phyloP scores from a whole-genome alignment of 2,113 vertebrate genomes.

The Scopus umbretta region DNA sequence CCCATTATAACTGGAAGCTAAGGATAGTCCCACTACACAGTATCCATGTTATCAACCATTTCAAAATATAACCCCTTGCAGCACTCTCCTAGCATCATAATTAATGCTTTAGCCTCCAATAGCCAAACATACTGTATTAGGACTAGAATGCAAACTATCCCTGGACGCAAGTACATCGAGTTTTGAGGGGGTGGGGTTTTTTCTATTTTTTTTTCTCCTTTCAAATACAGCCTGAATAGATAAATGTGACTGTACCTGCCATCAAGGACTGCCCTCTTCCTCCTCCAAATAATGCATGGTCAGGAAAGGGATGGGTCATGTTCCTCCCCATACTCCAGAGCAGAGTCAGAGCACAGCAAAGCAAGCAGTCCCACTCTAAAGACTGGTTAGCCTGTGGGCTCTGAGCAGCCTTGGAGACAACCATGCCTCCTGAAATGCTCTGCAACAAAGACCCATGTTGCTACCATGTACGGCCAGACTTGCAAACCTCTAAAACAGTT shows the following conservation, averaged over 20 bases:
- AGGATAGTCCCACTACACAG: background rate
- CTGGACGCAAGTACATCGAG: background rate
- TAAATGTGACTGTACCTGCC: background rate
- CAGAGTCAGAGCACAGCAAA: background rate
- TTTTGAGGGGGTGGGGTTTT: background rate
- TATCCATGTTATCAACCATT: background rate
- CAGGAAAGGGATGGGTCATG: background rate
- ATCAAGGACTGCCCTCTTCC: background rate
- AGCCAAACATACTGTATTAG: background rate
- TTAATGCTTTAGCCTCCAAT: background rate
- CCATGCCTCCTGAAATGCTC: background rate
- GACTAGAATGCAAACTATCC: background rate
- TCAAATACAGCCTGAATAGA: background rate
- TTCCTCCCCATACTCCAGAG: background rate
- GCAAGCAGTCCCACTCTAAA: background rate
- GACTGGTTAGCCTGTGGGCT: background rate
- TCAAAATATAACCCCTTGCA: background rate
- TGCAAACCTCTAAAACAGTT: background rate
- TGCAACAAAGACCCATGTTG: background rate
- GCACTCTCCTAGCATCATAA: background rate
- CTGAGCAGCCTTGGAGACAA: background rate
- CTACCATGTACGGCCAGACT: background rate
- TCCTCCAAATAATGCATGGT: background rate
- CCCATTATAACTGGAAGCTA: background rate
- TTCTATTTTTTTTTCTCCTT: background rate